These are phyloP conservation scores for Notocelia uddmanniana DNA, from an alignment of 2,888 invertebrate genomes.

Conservation along the genomic window DNA sequence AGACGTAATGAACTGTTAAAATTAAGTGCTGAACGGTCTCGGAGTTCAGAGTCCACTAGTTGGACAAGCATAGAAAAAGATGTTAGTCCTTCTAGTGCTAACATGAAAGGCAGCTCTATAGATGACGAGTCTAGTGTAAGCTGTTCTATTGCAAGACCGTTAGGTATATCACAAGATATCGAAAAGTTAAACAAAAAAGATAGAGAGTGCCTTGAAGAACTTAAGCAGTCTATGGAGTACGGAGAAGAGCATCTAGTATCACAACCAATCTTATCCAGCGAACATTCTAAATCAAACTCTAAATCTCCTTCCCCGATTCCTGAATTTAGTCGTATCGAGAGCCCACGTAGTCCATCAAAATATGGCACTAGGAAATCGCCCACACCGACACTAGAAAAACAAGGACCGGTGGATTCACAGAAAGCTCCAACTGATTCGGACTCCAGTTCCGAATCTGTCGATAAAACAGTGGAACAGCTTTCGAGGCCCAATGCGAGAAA, in stretches of 20 bases:
- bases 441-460: constrained; percentile 84
- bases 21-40: constrained; percentile 90
- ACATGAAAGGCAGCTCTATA: constrained; percentile 88
- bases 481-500: constrained; percentile 81
- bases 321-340: constrained; percentile 77
- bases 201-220: constrained; percentile 85
- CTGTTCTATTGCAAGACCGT: constrained; percentile 92
- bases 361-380: constrained; percentile 77
- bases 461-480: constrained; percentile 80
- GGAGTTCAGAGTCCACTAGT: constrained; percentile 92
- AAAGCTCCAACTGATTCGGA: constrained; percentile 87
- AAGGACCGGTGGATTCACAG: constrained; percentile 84
- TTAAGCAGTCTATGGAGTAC: constrained; percentile 86
- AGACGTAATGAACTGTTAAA: constrained; percentile 86
- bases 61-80: constrained; percentile 93
- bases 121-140: constrained; percentile 91
- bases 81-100: constrained; percentile 86
- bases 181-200: constrained; percentile 88
- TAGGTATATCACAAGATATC: constrained; percentile 91
- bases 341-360: constrained; percentile 77
- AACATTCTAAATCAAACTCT: constrained; percentile 80
- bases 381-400: constrained; percentile 87
- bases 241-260: constrained; percentile 80
- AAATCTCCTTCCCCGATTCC: constrained; percentile 75
- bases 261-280: constrained; percentile 78